Percentiles rank a stretch among this genome's conserved stretches.
These are phyloP conservation scores for Ormyrus labotus DNA, from an alignment of 2,888 invertebrate genomes.

Conservation along the genomic window DNA sequence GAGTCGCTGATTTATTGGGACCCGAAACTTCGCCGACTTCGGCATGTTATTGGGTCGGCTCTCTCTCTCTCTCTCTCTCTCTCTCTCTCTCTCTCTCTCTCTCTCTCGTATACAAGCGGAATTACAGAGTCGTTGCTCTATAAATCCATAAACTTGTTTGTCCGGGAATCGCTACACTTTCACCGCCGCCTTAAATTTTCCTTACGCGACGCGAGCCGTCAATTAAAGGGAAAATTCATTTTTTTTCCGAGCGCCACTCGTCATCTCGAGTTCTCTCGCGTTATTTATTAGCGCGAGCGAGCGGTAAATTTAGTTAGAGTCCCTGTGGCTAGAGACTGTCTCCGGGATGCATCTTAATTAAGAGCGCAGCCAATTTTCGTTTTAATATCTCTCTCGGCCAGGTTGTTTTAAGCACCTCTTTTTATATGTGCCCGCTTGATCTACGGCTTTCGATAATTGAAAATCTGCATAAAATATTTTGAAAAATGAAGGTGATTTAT, in stretches of 20 bases:
- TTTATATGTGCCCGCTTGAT: not conserved
- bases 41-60: conserved; percentile 28
- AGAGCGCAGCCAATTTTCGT: not conserved
- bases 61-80: too few relatives aligned
- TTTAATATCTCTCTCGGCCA: not conserved
- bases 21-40: conserved; percentile 28
- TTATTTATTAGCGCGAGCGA: conserved; percentile 10
- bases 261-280: conserved; percentile 1
- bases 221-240: conserved; percentile 45
- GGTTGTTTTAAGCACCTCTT: not conserved
- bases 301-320: conserved; percentile 21
- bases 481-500: too few relatives aligned
- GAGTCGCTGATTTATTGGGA: conserved; percentile 62
- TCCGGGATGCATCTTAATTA: conserved; percentile 6
- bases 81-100: too few relatives aligned
- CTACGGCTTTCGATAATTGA: too few relatives aligned
- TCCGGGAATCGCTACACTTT: not conserved
- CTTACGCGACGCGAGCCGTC: not conserved
- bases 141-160: conserved; percentile 53
- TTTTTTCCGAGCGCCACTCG: conserved; percentile 18
- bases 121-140: conserved; percentile 28
- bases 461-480: too few relatives aligned
- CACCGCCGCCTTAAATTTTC: conserved; percentile 22
- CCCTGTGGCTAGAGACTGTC: not conserved
- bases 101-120: conserved; percentile 6